Evolutionary conservation across 2,113 vertebrate species (phyloP).

Genomic region (Anguilla japonica): DNA sequence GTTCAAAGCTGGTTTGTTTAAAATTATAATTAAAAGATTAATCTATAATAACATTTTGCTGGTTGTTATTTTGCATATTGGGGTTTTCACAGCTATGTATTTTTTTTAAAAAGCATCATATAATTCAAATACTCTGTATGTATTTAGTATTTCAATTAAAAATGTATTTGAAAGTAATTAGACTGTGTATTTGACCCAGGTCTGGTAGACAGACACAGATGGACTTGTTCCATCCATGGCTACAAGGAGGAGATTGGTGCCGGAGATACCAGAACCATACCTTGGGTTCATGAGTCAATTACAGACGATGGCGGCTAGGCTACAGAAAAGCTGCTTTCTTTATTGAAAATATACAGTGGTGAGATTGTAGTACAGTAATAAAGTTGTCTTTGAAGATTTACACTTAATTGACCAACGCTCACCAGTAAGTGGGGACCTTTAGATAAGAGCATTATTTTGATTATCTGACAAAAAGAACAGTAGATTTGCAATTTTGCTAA

Average conservation of each 20-base stretch:
- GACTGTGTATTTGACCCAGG: too few species aligned
- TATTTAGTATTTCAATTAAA: too few species aligned
- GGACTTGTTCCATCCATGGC: too few species aligned
- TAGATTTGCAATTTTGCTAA: neutral
- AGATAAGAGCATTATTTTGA: neutral
- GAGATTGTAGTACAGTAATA: neutral
- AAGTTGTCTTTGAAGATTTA: neutral
- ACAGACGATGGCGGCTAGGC: neutral
- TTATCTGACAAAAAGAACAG: neutral
- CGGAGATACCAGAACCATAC: neutral
- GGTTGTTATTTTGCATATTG: too few species aligned
- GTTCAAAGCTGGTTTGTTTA: too few species aligned
- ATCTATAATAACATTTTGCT: too few species aligned
- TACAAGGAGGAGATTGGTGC: neutral
- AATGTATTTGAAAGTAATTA: too few species aligned
- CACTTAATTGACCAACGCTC: neutral
- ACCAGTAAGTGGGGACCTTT: neutral
- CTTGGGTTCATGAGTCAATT: neutral
- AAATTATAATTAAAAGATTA: too few species aligned
- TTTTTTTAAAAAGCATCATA: too few species aligned
- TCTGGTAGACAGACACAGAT: neutral
- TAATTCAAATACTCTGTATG: too few species aligned
- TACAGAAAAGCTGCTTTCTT: neutral
- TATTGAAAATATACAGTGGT: slow-evolving; percentile 11
- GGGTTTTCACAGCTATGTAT: too few species aligned